Evolutionary conservation across 2,888 invertebrate species (phyloP), one percentile per base, ranked within the genome.

Genomic region (Sylvicola cinctus): DNA sequence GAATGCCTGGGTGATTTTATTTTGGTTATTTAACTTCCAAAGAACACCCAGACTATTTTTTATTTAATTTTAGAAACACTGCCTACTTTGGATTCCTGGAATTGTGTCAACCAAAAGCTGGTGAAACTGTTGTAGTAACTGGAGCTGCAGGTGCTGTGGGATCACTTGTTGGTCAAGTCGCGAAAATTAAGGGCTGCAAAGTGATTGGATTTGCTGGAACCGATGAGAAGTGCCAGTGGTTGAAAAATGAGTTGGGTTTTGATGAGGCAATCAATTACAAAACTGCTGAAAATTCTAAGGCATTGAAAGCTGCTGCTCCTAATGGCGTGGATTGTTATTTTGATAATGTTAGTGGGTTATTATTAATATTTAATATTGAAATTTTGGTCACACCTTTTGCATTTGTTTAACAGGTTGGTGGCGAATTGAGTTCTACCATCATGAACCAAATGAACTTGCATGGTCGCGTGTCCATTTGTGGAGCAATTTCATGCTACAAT

Each of bases 71-170:
- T 43, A 76, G 79, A 15, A 70, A 69, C 44, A 75, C 79, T 3
- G 77, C 79, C 1, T 74, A 75, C 46, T 78, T 79, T 55, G 81
- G 80, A 2, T 56, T 80, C 10, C 52, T 71, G 40, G 74, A 79
- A 43, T 56, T 78, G 38, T 78, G 77, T 41, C 51, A 68, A 38
- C 76, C 79, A 3, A 72, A 76, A 54, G 43, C 63, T 4, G 78
- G 75, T 8, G 79, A 83, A 52, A 73, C 72, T 1, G 64, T 81
- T 11, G 70, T 74, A 2, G 67, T 83, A 2, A 72, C 69, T 17
- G 72, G 72, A 4, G 81, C 80, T 11, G 80, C 75, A 15, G 81
- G 81, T 14, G 80, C 79, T 26, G 79, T 81, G 11, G 83, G 81
- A 5, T 71, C 68, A 38, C 63, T 73, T 32, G 80, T 78, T 16